Evolutionary conservation across 2,113 vertebrate genomes (phyloP).

Genomic region (Amphiprion ocellaris): DNA sequence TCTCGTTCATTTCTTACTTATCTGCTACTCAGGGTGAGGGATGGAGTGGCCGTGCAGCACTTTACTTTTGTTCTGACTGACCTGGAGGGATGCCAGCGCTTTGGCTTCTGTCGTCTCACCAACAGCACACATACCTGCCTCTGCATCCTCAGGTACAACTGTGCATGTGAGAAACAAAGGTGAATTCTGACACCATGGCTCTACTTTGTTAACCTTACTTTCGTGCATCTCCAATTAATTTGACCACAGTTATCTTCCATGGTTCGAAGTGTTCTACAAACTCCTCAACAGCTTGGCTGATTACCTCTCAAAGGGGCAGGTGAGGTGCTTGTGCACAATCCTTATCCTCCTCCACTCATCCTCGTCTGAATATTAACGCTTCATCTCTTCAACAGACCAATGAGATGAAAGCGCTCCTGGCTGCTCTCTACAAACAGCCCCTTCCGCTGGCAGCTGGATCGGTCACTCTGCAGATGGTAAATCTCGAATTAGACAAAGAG

Average conservation of each 20-base stretch:
- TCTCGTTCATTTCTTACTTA: neutral
- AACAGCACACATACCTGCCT: conserved; percentile 86
- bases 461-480: conserved; percentile 87
- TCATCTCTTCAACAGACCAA: conserved; percentile 76
- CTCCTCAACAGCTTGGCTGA: conserved; percentile 91
- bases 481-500: conserved; percentile 32
- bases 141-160: conserved; percentile 90
- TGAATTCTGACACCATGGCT: neutral
- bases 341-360: neutral
- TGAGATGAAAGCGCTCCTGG: conserved; percentile 85
- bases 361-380: neutral
- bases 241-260: conserved; percentile 88
- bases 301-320: conserved; percentile 88
- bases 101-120: conserved; percentile 92
- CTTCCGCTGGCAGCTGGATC: conserved; percentile 75
- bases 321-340: conserved; percentile 59
- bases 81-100: conserved; percentile 89
- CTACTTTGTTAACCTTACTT: neutral
- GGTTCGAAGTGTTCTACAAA: conserved; percentile 96
- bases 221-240: neutral
- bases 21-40: conserved; percentile 77
- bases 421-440: conserved; percentile 81
- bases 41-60: conserved; percentile 86
- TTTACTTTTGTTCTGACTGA: conserved; percentile 94
- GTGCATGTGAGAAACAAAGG: neutral